A percentile compares a stretch with the other conserved stretches of the same genome.
These are phyloP conservation scores for Tenualosa ilisha DNA, from an alignment of 2,797 vertebrate genomes.

Conservation along the genomic window DNA sequence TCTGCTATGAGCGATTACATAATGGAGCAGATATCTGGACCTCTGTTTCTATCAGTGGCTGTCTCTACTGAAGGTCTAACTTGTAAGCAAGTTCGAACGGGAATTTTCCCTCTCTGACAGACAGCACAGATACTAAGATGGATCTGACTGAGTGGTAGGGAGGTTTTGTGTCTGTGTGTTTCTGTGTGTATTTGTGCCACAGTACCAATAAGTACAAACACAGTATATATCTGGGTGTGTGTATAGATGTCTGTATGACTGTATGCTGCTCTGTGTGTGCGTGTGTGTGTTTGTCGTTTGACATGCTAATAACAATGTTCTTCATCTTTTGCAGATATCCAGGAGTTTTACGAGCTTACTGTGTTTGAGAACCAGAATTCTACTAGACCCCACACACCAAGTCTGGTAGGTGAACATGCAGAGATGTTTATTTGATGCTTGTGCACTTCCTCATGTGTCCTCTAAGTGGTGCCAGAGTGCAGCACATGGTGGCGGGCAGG, in stretches of 20 bases:
- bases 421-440: background rate
- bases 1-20: background rate
- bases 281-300: background rate
- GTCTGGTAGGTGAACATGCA: constrained; percentile 54
- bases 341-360: constrained; percentile 76
- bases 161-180: constrained; percentile 28
- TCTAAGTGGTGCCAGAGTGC: constrained; percentile 1
- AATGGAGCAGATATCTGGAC: background rate
- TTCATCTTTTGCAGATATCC: constrained; percentile 65
- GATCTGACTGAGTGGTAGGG: background rate
- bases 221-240: background rate
- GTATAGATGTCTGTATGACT: background rate
- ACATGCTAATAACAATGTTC: background rate
- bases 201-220: too few species aligned
- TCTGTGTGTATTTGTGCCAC: background rate
- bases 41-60: background rate
- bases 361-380: constrained; percentile 65
- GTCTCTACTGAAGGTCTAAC: background rate
- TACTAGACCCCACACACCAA: constrained; percentile 52
- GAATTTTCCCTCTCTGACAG: background rate
- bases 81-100: background rate
- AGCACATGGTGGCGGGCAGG: background rate
- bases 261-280: background rate
- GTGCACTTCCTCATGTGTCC: background rate
- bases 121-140: background rate